Percentiles rank a stretch among this genome's conserved stretches.
Evolutionary conservation across 37 sponge, comb jelly and placozoan species (phyloP).

Genomic region (Dysidea cf. avara): DNA sequence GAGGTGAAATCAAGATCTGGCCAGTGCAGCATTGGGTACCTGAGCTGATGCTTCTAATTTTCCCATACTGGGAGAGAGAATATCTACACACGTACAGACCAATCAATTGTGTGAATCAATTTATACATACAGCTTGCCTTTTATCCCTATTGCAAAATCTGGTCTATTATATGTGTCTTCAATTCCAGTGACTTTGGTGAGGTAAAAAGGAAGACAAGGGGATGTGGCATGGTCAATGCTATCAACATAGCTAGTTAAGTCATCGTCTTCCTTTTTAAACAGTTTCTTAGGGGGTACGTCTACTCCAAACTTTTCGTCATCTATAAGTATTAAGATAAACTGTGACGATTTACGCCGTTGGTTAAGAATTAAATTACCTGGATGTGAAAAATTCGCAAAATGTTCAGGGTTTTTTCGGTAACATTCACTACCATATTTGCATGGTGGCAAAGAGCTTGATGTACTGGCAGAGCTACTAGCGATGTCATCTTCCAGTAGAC

Average conservation of each 20-base stretch:
- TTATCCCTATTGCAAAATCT: constrained; percentile 49
- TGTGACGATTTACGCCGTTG: too few relatives aligned
- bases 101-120: background rate
- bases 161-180: constrained; percentile 27
- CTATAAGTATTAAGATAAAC: too few relatives aligned
- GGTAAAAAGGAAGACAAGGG: constrained; percentile 34
- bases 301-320: too few relatives aligned
- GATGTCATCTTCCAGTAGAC: too few relatives aligned
- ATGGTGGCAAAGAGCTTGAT: constrained; percentile 19
- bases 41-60: constrained; percentile 73
- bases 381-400: constrained; percentile 59
- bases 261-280: background rate
- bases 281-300: too few relatives aligned
- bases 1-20: background rate
- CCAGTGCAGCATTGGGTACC: constrained; percentile 15
- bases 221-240: too few relatives aligned
- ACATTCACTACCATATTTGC: constrained; percentile 80
- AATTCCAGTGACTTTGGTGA: constrained; percentile 63
- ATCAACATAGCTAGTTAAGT: background rate
- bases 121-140: constrained; percentile 27
- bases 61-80: constrained; percentile 49
- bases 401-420: constrained; percentile 83
- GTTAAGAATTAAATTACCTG: constrained; percentile 23
- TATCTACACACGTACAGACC: constrained; percentile 14
- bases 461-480: too few relatives aligned